These are phyloP conservation scores for Ancistrus triradiatus DNA, from an alignment of 2,113 vertebrate species.

Conservation along the genomic window DNA sequence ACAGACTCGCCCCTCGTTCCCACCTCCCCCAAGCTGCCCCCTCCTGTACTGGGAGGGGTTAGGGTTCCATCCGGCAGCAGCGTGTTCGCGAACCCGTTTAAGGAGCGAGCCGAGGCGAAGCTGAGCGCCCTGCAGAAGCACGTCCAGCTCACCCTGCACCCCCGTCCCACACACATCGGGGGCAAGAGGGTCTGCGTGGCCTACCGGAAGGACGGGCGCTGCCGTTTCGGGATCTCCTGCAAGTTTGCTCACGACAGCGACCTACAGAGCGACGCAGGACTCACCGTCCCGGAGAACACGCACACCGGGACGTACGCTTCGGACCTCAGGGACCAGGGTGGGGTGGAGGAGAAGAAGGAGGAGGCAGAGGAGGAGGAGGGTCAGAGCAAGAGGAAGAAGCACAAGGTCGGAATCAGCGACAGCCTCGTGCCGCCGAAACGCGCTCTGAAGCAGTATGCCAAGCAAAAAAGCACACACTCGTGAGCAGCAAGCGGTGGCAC, in stretches of 20 bases:
- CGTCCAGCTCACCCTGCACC: conserved; percentile 69
- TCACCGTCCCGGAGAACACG: neutral
- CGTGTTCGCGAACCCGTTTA: conserved; percentile 74
- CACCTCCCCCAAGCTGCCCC: conserved; percentile 56
- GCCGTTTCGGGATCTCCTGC: conserved; percentile 74
- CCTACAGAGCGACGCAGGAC: conserved; percentile 56
- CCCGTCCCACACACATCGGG: conserved; percentile 65
- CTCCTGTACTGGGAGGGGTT: conserved; percentile 55
- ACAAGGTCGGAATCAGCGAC: conserved; percentile 68
- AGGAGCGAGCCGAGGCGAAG: conserved; percentile 62
- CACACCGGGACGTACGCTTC: conserved; percentile 7
- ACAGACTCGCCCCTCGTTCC: neutral
- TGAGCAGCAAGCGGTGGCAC: too few species aligned
- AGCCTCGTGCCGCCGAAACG: conserved; percentile 72
- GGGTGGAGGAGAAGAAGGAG: neutral
- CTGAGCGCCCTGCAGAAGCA: conserved; percentile 72
- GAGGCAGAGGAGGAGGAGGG: conserved; percentile 38
- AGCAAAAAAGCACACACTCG: conserved; percentile 34
- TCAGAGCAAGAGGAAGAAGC: conserved; percentile 59
- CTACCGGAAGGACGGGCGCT: conserved; percentile 71
- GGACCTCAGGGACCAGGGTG: neutral
- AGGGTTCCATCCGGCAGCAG: conserved; percentile 51
- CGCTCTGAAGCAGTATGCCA: conserved; percentile 64
- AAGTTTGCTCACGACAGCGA: conserved; percentile 77
- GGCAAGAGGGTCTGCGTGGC: conserved; percentile 67